Evolutionary conservation across 2,888 invertebrate species (phyloP).

Genomic region (Drosophila fulvimacula): DNA sequence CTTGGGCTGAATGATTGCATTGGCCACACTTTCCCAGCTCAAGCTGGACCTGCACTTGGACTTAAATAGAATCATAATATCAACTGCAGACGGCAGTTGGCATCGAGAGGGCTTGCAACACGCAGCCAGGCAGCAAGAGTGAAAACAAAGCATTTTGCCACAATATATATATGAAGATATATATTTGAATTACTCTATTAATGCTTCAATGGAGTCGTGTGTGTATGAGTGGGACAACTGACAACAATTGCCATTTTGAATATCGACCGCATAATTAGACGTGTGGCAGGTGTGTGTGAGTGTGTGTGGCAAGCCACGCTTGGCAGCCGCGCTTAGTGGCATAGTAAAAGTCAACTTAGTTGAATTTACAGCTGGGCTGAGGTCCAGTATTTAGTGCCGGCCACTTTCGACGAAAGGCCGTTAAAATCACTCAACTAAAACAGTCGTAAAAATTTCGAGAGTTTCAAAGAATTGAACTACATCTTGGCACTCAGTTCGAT

Average conservation of each 20-base stretch:
- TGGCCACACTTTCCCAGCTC: slow-evolving; percentile 66
- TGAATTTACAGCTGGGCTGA: slow-evolving; percentile 33
- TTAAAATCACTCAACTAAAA: slow-evolving; percentile 72
- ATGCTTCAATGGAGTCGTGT: slow-evolving; percentile 33
- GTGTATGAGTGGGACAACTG: not conserved
- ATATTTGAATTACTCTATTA: slow-evolving; percentile 33
- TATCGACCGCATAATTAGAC: slow-evolving; percentile 32
- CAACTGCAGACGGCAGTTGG: slow-evolving; percentile 57
- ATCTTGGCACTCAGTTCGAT: slow-evolving; percentile 61
- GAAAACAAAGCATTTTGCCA: slow-evolving; percentile 41
- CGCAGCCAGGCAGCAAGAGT: slow-evolving; percentile 49
- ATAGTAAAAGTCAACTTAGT: slow-evolving; percentile 53
- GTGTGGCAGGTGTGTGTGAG: slow-evolving; percentile 19
- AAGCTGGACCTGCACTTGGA: slow-evolving; percentile 4
- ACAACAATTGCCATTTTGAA: slow-evolving; percentile 18
- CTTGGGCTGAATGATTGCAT: slow-evolving; percentile 38
- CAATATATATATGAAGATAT: not conserved
- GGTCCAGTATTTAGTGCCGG: slow-evolving; percentile 38
- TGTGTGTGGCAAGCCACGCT: slow-evolving; percentile 36
- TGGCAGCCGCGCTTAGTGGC: slow-evolving; percentile 10
- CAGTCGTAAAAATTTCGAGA: slow-evolving; percentile 74
- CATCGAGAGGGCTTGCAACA: slow-evolving; percentile 43
- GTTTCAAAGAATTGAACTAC: slow-evolving; percentile 52
- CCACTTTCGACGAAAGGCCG: slow-evolving; percentile 71
- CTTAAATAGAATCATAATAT: slow-evolving; percentile 63